Conservation (phyloP, 2,888 invertebrate genomes). For the Lasioglossum villosulum region DNA sequence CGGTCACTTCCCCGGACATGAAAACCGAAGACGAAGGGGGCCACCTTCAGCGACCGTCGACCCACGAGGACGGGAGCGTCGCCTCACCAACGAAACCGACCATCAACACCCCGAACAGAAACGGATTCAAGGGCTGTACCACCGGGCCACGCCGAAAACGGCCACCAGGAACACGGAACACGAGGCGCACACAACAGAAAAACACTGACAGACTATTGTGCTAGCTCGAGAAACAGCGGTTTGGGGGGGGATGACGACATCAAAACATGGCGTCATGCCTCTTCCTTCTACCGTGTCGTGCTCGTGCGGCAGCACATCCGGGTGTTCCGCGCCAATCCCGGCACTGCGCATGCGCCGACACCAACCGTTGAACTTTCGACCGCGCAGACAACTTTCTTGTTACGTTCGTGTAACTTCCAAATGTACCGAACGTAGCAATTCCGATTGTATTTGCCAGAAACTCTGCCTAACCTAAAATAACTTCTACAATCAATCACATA, state of each 20-base stretch:
- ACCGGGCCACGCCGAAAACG: constrained; percentile 34
- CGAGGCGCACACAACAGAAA: constrained; percentile 57
- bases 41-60: constrained; percentile 61
- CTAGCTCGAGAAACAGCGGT: constrained; percentile 64
- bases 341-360: constrained; percentile 70
- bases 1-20: constrained; percentile 76
- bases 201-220: constrained; percentile 69
- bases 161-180: constrained; percentile 59
- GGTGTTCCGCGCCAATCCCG: constrained; percentile 61
- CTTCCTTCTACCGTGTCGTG: constrained; percentile 68
- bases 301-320: constrained; percentile 68
- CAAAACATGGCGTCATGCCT: constrained; percentile 83
- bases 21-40: constrained; percentile 64
- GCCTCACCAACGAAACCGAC: constrained; percentile 37
- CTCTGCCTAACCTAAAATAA: background rate
- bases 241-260: constrained; percentile 81
- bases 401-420: constrained; percentile 9
- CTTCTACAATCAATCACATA: background rate
- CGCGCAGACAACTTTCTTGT: constrained; percentile 51
- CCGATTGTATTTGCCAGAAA: background rate
- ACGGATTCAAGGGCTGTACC: constrained; percentile 32
- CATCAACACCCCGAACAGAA: constrained; percentile 43
- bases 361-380: constrained; percentile 75
- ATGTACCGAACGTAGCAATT: background rate
- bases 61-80: constrained; percentile 57